Evolutionary conservation across 2,888 invertebrate species (phyloP).

Genomic region (Idaea biselata): DNA sequence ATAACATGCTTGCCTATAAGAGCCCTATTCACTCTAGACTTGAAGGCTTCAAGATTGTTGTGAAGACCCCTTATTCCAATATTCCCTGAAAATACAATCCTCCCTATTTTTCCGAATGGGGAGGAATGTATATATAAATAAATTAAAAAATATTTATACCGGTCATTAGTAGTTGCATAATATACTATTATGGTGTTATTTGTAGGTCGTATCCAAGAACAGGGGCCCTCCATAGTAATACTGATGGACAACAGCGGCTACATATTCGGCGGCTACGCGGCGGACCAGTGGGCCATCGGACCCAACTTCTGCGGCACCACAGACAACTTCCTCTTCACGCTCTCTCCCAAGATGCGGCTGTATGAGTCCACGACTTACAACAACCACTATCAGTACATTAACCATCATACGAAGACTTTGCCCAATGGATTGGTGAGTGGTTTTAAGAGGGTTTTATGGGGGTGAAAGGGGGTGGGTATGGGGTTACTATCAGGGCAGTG

Average conservation of each 20-base stretch:
- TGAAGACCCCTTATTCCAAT: no score
- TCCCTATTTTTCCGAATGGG: no score
- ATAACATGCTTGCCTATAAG: no score
- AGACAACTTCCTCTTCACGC: slow-evolving; percentile 90
- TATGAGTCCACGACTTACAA: slow-evolving; percentile 91
- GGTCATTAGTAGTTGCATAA: no score
- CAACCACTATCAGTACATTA: slow-evolving; percentile 95
- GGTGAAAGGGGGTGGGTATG: not conserved
- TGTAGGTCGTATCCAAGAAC: slow-evolving; percentile 86
- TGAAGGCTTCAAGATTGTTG: no score
- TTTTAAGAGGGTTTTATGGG: not conserved
- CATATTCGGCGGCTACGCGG: slow-evolving; percentile 94
- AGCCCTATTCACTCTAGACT: no score
- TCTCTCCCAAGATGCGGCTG: slow-evolving; percentile 89
- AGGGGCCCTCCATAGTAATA: slow-evolving; percentile 91
- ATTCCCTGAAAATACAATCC: no score
- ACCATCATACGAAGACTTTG: slow-evolving; percentile 94
- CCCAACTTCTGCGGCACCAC: slow-evolving; percentile 89
- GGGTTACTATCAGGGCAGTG: no score
- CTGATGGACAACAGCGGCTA: slow-evolving; percentile 90
- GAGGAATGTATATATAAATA: no score
- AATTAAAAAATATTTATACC: no score
- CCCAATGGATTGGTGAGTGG: slow-evolving; percentile 92
- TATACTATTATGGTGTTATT: not conserved
- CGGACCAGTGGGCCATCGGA: slow-evolving; percentile 86